These are phyloP conservation scores for Hoplias malabaricus DNA, from an alignment of 2,113 vertebrate genomes.

Conservation along the genomic window DNA sequence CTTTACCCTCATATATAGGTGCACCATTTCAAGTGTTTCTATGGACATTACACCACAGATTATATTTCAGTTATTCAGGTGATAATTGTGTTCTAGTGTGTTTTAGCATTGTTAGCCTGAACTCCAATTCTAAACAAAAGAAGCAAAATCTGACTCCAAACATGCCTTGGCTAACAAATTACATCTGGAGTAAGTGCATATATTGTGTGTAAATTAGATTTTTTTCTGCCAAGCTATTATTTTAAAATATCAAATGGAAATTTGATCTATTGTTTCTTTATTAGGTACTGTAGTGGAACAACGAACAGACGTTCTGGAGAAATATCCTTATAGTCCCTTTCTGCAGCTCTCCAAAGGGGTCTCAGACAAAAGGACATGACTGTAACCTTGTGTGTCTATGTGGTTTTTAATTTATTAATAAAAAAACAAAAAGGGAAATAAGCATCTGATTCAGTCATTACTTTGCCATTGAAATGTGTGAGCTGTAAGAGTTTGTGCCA, in stretches of 20 bases:
- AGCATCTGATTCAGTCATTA: not conserved
- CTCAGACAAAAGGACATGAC: not conserved
- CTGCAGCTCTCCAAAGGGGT: conserved; percentile 4
- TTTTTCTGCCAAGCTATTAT: too few relatives aligned
- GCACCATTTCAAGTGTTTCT: too few relatives aligned
- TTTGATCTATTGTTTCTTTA: not conserved
- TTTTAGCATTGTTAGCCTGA: too few relatives aligned
- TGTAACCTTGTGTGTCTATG: not conserved
- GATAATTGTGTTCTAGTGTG: too few relatives aligned
- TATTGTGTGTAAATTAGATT: too few relatives aligned
- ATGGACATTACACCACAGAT: too few relatives aligned
- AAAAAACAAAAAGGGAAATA: conserved; percentile 2
- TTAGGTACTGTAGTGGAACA: not conserved
- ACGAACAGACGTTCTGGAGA: not conserved
- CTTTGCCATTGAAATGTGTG: conserved; percentile 40
- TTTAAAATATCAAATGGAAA: not conserved
- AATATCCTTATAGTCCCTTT: not conserved
- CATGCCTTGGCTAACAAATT: too few relatives aligned
- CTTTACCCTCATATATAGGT: too few relatives aligned
- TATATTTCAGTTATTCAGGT: too few relatives aligned
- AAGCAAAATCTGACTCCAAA: too few relatives aligned
- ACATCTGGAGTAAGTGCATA: too few relatives aligned
- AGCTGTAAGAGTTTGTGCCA: not conserved
- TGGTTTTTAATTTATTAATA: conserved; percentile 10
- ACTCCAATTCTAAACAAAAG: too few relatives aligned